phyloP scores from a whole-genome alignment of 2,113 vertebrate genomes.

The Uria aalge region DNA sequence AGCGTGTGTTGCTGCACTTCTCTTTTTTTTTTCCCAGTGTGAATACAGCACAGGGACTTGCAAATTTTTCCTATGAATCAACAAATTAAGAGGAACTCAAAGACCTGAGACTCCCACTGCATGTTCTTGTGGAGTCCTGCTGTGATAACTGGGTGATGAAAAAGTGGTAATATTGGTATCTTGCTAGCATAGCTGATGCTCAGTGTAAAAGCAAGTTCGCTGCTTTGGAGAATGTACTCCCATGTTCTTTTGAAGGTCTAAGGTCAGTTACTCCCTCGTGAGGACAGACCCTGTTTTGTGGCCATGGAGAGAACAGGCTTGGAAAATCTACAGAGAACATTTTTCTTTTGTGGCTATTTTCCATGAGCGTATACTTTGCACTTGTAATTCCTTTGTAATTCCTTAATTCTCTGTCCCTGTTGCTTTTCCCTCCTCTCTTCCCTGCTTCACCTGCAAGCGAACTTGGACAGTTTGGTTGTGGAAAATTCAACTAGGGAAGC shows the following conservation, averaged over 20 bases:
- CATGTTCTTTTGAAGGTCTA: not conserved
- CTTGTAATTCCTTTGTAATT: not conserved
- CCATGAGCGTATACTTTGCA: not conserved
- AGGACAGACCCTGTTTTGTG: not conserved
- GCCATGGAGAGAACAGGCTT: not conserved
- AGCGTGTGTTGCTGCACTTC: not conserved
- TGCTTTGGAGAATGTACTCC: not conserved
- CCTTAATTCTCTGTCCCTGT: not conserved
- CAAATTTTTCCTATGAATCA: not conserved
- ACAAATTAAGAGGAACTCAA: not conserved
- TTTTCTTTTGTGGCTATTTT: not conserved
- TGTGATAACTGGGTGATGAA: not conserved
- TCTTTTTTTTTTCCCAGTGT: not conserved
- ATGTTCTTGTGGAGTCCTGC: not conserved
- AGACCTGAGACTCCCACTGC: not conserved
- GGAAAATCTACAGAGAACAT: not conserved
- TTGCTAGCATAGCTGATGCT: rapidly evolving
- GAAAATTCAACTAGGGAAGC: not conserved
- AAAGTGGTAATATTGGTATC: not conserved
- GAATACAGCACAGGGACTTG: not conserved
- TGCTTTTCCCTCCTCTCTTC: not conserved
- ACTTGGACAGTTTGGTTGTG: not conserved
- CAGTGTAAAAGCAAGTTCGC: not conserved
- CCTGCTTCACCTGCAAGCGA: not conserved
- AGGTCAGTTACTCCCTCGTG: not conserved